These are phyloP conservation scores for Pipistrellus pygmaeus DNA, from an alignment of 2,797 vertebrate species.

Conservation along the genomic window DNA sequence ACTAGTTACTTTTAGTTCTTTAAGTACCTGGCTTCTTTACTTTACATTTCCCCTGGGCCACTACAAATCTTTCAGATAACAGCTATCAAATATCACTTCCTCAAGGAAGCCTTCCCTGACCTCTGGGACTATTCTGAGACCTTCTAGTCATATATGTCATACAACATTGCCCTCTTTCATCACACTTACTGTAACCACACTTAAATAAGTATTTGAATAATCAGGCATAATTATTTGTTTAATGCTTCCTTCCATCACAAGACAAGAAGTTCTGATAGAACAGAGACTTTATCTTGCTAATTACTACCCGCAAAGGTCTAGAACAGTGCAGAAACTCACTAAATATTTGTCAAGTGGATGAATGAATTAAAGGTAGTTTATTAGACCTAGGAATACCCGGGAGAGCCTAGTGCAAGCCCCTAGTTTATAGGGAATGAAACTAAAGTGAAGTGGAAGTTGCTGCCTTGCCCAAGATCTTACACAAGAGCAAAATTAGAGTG, in stretches of 20 bases:
- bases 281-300: background rate
- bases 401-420: background rate
- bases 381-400: background rate
- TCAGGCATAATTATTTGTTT: background rate
- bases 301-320: background rate
- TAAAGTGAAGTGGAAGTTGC: background rate
- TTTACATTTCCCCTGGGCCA: background rate
- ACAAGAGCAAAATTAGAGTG: slow-evolving; percentile 10
- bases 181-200: background rate
- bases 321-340: background rate
- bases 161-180: background rate
- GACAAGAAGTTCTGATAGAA: background rate
- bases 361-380: background rate
- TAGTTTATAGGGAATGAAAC: slow-evolving; percentile 40
- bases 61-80: background rate
- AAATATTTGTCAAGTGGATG: background rate
- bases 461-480: background rate
- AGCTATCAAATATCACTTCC: background rate
- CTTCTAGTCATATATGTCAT: background rate
- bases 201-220: background rate
- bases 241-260: background rate
- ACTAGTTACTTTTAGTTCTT: background rate
- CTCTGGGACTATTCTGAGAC: background rate
- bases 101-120: background rate
- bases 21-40: background rate